A percentile compares a stretch with the other conserved stretches of the same genome.
phyloP scores from a whole-genome alignment of 2,797 vertebrate species.

The Syngnathus rostellatus region DNA sequence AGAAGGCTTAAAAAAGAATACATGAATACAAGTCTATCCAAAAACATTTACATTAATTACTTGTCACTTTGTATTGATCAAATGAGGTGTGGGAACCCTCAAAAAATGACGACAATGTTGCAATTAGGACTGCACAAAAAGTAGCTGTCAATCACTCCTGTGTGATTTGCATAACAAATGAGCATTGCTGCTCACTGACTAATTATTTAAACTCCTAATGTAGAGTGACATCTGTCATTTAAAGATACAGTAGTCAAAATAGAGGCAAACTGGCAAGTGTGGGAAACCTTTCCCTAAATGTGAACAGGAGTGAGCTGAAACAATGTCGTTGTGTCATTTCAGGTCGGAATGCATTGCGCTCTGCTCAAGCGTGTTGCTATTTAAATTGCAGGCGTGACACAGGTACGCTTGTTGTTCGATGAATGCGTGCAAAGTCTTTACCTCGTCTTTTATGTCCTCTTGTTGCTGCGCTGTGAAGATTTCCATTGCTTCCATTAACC shows the following conservation, averaged over 20 bases:
- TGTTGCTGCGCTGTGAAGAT: slow-evolving; percentile 98
- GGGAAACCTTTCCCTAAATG: slow-evolving; percentile 15
- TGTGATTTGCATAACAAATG: slow-evolving; percentile 32
- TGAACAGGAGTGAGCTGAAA: slow-evolving; percentile 13
- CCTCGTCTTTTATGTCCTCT: slow-evolving; percentile 98
- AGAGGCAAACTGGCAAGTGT: slow-evolving; percentile 14
- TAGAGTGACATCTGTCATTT: slow-evolving; percentile 40
- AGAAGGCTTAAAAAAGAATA: neutral
- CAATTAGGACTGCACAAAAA: slow-evolving; percentile 29
- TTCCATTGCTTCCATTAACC: slow-evolving; percentile 97
- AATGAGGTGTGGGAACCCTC: slow-evolving; percentile 23
- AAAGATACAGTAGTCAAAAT: slow-evolving; percentile 42
- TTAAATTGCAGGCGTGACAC: neutral
- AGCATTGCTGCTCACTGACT: slow-evolving; percentile 32
- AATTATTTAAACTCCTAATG: slow-evolving; percentile 23
- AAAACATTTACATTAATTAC: slow-evolving; percentile 17
- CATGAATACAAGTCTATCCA: neutral
- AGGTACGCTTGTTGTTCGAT: neutral
- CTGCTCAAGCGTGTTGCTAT: slow-evolving; percentile 36
- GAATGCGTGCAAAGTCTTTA: slow-evolving; percentile 39
- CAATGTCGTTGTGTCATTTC: slow-evolving; percentile 25
- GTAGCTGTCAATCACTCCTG: slow-evolving; percentile 17
- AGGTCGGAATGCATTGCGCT: slow-evolving; percentile 25
- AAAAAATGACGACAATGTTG: slow-evolving; percentile 31
- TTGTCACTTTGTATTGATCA: slow-evolving; percentile 27